phyloP scores from a whole-genome alignment of 2,888 invertebrate species.

The Bombyx huttoni region DNA sequence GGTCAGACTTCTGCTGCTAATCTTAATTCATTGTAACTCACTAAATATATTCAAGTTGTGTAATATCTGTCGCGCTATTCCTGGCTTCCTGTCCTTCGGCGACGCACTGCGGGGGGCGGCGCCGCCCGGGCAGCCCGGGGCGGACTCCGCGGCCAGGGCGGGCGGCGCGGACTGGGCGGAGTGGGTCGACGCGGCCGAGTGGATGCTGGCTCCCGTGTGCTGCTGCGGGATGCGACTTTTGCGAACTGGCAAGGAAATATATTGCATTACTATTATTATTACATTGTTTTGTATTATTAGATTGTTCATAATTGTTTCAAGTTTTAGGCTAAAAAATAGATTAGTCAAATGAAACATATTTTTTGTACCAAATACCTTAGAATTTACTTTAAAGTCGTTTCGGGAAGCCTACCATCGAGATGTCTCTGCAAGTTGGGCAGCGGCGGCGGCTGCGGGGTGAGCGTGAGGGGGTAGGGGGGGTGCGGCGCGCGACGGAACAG shows the following conservation, averaged over 20 bases:
- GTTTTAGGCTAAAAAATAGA: too few relatives aligned
- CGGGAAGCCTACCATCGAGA: constrained; percentile 3
- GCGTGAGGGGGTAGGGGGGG: constrained; percentile 87
- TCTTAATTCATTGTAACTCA: constrained; percentile 40
- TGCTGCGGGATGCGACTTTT: constrained; percentile 52
- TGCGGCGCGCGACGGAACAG: constrained; percentile 80
- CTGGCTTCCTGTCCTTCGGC: constrained; percentile 46
- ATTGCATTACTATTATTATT: too few relatives aligned
- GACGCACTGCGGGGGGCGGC: constrained; percentile 39
- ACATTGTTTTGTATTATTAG: too few relatives aligned
- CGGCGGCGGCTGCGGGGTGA: constrained; percentile 33
- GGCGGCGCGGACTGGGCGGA: constrained; percentile 18
- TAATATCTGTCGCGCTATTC: constrained; percentile 82
- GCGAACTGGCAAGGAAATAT: constrained; percentile 18
- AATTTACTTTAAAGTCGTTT: too few relatives aligned
- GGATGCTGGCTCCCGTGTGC: constrained; percentile 59
- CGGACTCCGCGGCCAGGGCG: constrained; percentile 11
- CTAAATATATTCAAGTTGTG: constrained; percentile 88
- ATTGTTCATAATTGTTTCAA: too few relatives aligned
- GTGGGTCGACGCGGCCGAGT: constrained; percentile 37
- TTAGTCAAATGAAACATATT: too few relatives aligned
- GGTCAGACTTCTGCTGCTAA: too few relatives aligned
- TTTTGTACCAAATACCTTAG: too few relatives aligned
- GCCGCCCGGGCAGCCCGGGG: constrained; percentile 12
- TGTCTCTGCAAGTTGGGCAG: constrained; percentile 9